Percentiles rank a stretch among this genome's conserved stretches.
Evolutionary conservation across 2,797 vertebrate species (phyloP).

Genomic region (Hypotaenidia philippensis): DNA sequence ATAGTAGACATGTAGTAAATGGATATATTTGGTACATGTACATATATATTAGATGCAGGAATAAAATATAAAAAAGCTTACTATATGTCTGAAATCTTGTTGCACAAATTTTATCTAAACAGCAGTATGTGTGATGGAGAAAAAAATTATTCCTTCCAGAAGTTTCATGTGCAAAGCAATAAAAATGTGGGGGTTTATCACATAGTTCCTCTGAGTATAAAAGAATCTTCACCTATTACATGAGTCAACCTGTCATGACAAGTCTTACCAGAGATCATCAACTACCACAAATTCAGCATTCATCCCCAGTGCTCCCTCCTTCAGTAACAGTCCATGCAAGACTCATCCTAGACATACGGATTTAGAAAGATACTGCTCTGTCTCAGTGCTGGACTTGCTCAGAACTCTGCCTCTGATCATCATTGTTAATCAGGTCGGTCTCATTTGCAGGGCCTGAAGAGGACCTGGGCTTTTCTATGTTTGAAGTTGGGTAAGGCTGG

Average conservation of each 20-base stretch:
- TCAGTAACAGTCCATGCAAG: background rate
- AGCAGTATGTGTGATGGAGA: background rate
- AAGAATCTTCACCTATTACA: background rate
- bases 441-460: background rate
- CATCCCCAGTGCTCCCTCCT: background rate
- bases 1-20: background rate
- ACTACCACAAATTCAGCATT: background rate
- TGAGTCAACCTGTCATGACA: background rate
- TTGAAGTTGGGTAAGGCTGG: background rate
- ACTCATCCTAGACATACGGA: rapidly evolving
- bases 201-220: background rate
- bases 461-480: background rate
- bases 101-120: background rate
- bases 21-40: background rate
- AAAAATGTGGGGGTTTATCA: background rate
- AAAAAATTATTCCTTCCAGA: background rate
- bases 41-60: background rate
- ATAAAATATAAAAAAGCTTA: background rate
- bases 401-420: background rate
- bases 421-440: too few species aligned
- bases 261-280: background rate
- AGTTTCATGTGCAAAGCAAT: background rate
- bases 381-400: background rate
- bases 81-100: background rate
- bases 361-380: background rate